These are phyloP conservation scores for Caenorhabditis plicata DNA, from an alignment of 2,888 invertebrate species.

Conservation along the genomic window DNA sequence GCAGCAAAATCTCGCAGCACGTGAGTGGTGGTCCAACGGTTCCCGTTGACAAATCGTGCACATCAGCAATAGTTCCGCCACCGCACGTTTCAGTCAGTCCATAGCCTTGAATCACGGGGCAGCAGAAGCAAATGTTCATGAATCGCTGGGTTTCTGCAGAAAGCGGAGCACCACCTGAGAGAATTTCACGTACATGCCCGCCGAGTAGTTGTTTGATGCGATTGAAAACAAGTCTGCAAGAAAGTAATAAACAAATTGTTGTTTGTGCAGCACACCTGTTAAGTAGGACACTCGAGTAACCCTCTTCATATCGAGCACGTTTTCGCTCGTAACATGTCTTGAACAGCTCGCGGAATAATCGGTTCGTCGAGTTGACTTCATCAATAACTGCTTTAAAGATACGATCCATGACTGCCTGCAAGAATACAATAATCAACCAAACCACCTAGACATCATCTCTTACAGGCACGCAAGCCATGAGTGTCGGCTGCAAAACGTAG, in stretches of 20 bases:
- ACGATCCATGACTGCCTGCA: conserved; percentile 88
- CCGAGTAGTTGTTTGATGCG: conserved; percentile 79
- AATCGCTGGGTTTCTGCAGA: conserved; percentile 89
- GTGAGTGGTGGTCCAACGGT: conserved; percentile 86
- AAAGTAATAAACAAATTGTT: not conserved
- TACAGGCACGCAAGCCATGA: conserved; percentile 94
- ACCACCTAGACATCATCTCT: conserved; percentile 4
- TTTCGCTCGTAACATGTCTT: conserved; percentile 93
- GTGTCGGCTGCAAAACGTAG: conserved; percentile 83
- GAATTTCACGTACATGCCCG: conserved; percentile 82
- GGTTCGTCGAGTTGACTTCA: conserved; percentile 75
- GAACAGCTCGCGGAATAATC: conserved; percentile 77
- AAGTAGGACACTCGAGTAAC: conserved; percentile 69
- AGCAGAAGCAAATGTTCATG: conserved; percentile 86
- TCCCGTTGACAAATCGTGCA: conserved; percentile 76
- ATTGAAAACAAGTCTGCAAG: conserved; percentile 72
- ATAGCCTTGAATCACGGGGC: conserved; percentile 81
- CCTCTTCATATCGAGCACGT: conserved; percentile 77
- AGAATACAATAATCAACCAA: not conserved
- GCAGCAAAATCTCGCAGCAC: conserved; percentile 80
- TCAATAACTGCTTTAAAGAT: conserved; percentile 85
- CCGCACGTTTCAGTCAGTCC: conserved; percentile 96
- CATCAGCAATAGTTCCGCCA: conserved; percentile 73
- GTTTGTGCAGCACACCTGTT: conserved; percentile 66
- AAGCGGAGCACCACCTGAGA: conserved; percentile 91